Conservation (phyloP, 2,888 invertebrate species). For the Pegoplata infirma region DNA sequence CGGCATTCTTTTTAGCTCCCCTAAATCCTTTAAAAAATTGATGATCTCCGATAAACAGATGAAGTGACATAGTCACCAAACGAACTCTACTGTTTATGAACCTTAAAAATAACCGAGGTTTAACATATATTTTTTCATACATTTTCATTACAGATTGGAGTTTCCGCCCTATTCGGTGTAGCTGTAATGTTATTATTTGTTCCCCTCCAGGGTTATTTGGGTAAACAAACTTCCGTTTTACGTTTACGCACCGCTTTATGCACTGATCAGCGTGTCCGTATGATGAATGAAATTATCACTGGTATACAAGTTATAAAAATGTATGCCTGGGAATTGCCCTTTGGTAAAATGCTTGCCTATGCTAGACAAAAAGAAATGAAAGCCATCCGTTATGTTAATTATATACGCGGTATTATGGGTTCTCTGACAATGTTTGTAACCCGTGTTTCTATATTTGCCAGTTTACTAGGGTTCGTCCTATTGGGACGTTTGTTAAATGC, state of each 20-base stretch:
- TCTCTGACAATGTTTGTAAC: conserved; percentile 93
- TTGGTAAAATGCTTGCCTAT: conserved; percentile 85
- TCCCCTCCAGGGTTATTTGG: conserved; percentile 86
- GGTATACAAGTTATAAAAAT: conserved; percentile 96
- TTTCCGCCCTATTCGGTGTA: conserved; percentile 81
- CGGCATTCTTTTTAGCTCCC: too few relatives aligned
- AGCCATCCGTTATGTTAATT: conserved; percentile 85
- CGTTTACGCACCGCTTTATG: conserved; percentile 88
- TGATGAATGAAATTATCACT: conserved; percentile 94
- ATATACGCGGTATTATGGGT: conserved; percentile 86
- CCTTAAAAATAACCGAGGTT: too few relatives aligned
- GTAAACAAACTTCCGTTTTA: conserved; percentile 86
- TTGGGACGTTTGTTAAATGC: conserved; percentile 86
- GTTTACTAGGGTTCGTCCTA: conserved; percentile 87
- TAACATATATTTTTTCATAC: too few relatives aligned
- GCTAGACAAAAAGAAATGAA: conserved; percentile 81
- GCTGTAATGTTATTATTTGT: conserved; percentile 82
- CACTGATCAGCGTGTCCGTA: conserved; percentile 92
- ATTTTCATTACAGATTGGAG: conserved; percentile 80
- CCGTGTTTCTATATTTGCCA: conserved; percentile 90
- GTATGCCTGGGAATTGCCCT: conserved; percentile 96
- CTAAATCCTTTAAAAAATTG: too few relatives aligned
- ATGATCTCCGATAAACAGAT: too few relatives aligned
- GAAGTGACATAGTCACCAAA: too few relatives aligned
- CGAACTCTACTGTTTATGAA: too few relatives aligned